Evolutionary conservation across 2,797 vertebrate species (phyloP).

Genomic region (Monodelphis domestica): DNA sequence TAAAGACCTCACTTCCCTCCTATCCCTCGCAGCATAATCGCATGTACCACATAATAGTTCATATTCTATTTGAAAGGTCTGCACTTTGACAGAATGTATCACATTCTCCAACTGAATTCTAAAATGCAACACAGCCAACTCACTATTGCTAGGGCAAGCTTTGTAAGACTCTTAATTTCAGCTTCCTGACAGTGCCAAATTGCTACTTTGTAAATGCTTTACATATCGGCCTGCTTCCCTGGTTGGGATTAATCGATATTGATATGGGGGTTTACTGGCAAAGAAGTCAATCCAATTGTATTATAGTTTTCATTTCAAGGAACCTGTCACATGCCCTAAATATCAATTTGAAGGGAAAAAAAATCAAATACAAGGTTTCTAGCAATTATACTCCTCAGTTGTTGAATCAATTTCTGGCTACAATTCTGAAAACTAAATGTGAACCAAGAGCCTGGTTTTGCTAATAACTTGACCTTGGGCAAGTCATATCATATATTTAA

Average conservation of each 20-base stretch:
- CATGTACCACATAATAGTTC: slow-evolving; percentile 20
- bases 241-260: slow-evolving; percentile 20
- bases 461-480: not conserved
- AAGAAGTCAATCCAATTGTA: slow-evolving; percentile 33
- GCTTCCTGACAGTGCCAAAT: slow-evolving; percentile 18
- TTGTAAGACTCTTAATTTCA: not conserved
- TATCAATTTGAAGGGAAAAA: not conserved
- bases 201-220: slow-evolving; percentile 43
- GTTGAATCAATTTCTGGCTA: slow-evolving; percentile 47
- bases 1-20: not conserved
- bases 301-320: slow-evolving; percentile 45
- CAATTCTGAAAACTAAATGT: slow-evolving; percentile 37
- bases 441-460: not conserved
- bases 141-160: not conserved
- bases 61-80: slow-evolving; percentile 35
- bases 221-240: slow-evolving; percentile 54
- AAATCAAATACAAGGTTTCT: slow-evolving; percentile 41
- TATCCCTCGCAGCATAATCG: slow-evolving; percentile 29
- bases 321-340: slow-evolving; percentile 5
- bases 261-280: slow-evolving; percentile 32
- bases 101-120: slow-evolving; percentile 40
- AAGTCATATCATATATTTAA: not conserved
- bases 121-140: slow-evolving; percentile 25
- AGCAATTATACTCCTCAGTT: slow-evolving; percentile 41
- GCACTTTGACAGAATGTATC: slow-evolving; percentile 10